phyloP scores from a whole-genome alignment of 2,797 vertebrate species.

The Lithobates pipiens region DNA sequence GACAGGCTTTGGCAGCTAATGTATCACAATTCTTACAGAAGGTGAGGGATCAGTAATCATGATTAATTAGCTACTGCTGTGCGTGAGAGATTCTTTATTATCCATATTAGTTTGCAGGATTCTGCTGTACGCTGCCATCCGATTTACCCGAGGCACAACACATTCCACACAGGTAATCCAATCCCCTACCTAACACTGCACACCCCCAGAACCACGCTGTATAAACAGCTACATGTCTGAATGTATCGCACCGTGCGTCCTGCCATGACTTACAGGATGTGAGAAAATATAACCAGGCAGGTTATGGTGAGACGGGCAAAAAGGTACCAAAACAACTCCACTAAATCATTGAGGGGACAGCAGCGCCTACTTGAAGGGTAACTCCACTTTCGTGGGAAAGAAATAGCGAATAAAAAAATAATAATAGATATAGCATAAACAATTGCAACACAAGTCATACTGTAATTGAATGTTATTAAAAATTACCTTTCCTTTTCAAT shows the following conservation, averaged over 20 bases:
- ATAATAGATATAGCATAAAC: too few relatives aligned
- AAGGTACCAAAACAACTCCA: too few relatives aligned
- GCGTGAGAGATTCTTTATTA: constrained; percentile 5
- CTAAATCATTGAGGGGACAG: too few relatives aligned
- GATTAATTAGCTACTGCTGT: constrained; percentile 30
- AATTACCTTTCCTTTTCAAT: too few relatives aligned
- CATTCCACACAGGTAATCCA: constrained; percentile 29
- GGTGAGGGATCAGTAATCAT: constrained; percentile 20
- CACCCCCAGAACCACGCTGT: not conserved
- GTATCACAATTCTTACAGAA: not conserved
- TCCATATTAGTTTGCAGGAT: not conserved
- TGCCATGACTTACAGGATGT: not conserved
- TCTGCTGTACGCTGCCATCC: not conserved
- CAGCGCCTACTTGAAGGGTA: too few relatives aligned
- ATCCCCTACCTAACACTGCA: constrained; percentile 1
- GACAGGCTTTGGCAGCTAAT: not conserved
- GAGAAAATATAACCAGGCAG: too few relatives aligned
- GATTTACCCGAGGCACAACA: constrained; percentile 7
- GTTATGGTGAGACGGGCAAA: too few relatives aligned
- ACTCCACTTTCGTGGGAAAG: too few relatives aligned
- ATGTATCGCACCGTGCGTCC: not conserved
- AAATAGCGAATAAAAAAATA: too few relatives aligned
- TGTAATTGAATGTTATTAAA: too few relatives aligned
- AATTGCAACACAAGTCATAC: too few relatives aligned
- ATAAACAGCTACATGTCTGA: constrained; percentile 2